Conservation (phyloP, 2,888 invertebrate genomes). For the Parochlus steinenii region DNA sequence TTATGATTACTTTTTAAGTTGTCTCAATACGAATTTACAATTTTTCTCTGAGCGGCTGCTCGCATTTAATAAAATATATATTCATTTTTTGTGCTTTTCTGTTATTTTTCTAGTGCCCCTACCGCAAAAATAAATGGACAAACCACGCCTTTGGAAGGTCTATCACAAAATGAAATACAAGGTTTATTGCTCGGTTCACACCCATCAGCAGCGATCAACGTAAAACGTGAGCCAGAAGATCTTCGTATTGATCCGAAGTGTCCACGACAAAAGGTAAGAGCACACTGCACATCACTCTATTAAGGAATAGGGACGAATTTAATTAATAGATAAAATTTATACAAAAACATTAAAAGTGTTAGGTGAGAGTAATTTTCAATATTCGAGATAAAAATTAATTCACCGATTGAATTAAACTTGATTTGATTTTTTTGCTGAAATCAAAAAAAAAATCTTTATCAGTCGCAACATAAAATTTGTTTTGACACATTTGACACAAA, state of each 20-base stretch:
- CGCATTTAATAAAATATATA: not conserved
- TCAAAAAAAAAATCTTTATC: too few species aligned
- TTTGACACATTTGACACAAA: too few species aligned
- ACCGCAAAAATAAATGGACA: constrained; percentile 30
- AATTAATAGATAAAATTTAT: too few species aligned
- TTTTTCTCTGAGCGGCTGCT: constrained; percentile 7
- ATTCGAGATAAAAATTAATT: too few species aligned
- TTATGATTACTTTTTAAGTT: constrained; percentile 15
- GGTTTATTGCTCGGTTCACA: constrained; percentile 32
- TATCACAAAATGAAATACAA: constrained; percentile 34
- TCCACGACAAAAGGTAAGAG: constrained; percentile 28
- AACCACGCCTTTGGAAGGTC: constrained; percentile 32
- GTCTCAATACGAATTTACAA: constrained; percentile 12
- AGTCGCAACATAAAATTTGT: too few species aligned
- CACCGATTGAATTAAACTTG: too few species aligned
- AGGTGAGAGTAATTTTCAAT: too few species aligned
- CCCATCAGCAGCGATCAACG: constrained; percentile 28
- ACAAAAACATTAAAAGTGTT: too few species aligned
- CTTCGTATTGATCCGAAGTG: constrained; percentile 32
- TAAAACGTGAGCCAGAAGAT: constrained; percentile 32
- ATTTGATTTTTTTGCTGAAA: too few species aligned
- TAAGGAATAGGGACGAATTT: too few species aligned
- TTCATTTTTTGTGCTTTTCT: constrained; percentile 2
- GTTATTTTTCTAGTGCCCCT: constrained; percentile 23
- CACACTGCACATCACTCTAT: too few species aligned